Evolutionary conservation across 1,140 invertebrate genomes (phyloP).

Genomic region (Cotesia chilonis): DNA sequence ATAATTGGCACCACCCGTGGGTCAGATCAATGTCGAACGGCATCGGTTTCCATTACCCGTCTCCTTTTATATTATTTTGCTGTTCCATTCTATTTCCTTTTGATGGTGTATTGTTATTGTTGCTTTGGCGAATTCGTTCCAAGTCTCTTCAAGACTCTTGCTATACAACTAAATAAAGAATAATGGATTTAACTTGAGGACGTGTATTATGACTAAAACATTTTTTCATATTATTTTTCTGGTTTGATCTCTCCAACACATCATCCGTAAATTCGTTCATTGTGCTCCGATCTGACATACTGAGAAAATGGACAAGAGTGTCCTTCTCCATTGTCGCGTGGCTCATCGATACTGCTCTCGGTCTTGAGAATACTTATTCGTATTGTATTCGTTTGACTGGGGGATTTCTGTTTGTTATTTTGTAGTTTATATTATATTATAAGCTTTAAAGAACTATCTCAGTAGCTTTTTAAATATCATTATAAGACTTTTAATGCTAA

Average conservation of each 20-base stretch:
- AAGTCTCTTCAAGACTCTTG: slow-evolving; percentile 32
- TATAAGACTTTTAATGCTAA: too few relatives aligned
- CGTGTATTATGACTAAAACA: slow-evolving; percentile 30
- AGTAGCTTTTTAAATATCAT: slow-evolving; percentile 1
- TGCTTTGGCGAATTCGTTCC: slow-evolving; percentile 31
- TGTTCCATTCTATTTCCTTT: background rate
- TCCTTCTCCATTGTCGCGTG: too few relatives aligned
- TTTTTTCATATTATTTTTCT: background rate
- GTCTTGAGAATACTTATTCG: too few relatives aligned
- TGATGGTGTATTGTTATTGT: slow-evolving; percentile 13
- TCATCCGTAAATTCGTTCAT: too few relatives aligned
- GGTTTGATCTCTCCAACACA: too few relatives aligned
- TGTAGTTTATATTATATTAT: too few relatives aligned
- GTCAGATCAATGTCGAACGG: too few relatives aligned
- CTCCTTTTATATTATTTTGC: background rate
- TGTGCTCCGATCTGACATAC: too few relatives aligned
- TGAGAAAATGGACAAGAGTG: too few relatives aligned
- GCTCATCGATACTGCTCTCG: too few relatives aligned
- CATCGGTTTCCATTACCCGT: background rate
- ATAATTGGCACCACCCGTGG: slow-evolving; percentile 51
- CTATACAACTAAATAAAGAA: slow-evolving; percentile 41
- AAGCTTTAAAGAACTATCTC: background rate
- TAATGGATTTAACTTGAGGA: slow-evolving; percentile 27
- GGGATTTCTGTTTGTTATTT: too few relatives aligned
- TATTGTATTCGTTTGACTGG: too few relatives aligned